A percentile compares a stretch with the other conserved stretches of the same genome.
phyloP scores from a whole-genome alignment of 2,797 vertebrate species.

The Cyprinella venusta region DNA sequence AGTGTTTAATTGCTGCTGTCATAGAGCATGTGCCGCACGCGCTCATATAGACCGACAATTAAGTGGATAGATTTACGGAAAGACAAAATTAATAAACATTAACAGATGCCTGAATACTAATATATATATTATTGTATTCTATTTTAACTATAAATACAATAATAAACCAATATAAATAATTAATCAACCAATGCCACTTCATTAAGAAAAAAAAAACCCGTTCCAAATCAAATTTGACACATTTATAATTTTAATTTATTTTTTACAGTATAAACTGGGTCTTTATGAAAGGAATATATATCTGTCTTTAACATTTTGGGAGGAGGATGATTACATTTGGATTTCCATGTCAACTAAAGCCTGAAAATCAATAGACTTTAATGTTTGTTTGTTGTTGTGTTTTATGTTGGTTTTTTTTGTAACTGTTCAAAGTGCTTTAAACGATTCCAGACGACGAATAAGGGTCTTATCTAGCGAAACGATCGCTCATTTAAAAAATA shows the following conservation, averaged over 20 bases:
- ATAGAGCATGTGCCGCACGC: constrained; percentile 8
- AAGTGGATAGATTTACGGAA: no score
- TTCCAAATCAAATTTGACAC: background rate
- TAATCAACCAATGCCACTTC: background rate
- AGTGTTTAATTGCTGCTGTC: constrained; percentile 14
- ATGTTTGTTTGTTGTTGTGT: background rate
- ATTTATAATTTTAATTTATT: background rate
- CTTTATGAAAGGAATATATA: background rate
- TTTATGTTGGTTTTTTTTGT: no score
- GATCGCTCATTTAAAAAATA: no score
- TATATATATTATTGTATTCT: no score
- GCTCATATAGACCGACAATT: background rate
- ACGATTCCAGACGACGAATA: no score
- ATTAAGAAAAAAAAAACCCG: background rate
- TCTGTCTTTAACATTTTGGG: background rate
- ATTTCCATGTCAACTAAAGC: background rate
- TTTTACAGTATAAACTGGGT: background rate
- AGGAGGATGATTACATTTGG: background rate
- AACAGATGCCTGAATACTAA: no score
- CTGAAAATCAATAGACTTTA: no score
- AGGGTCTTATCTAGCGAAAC: no score
- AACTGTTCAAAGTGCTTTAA: no score
- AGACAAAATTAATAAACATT: no score
- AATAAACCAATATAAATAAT: no score
- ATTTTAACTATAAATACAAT: no score